A percentile compares a stretch with the other conserved stretches of the same genome.
These are phyloP conservation scores for Poeciliopsis paucimaculata DNA, from an alignment of 2,797 vertebrate genomes.

Conservation along the genomic window DNA sequence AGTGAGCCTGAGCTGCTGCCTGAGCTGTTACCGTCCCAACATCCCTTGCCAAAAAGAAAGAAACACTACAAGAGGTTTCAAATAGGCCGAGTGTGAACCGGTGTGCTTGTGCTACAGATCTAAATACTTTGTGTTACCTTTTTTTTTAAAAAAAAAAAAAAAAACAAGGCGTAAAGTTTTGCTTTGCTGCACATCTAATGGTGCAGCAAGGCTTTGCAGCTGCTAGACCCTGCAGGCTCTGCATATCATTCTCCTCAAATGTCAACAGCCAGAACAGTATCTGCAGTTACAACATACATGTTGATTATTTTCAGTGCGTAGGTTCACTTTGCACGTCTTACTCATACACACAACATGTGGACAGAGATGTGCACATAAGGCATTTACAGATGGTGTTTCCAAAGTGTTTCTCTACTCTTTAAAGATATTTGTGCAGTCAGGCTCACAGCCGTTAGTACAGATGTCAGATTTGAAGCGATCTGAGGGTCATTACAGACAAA, in stretches of 20 bases:
- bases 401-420: no score
- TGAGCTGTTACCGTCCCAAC: constrained; percentile 34
- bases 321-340: constrained; percentile 1
- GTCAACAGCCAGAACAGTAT: constrained; percentile 11
- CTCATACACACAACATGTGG: constrained; percentile 4
- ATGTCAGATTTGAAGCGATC: background rate
- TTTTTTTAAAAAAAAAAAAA: constrained; percentile 6
- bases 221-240: background rate
- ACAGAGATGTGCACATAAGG: background rate
- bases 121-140: background rate
- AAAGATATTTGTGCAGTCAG: background rate
- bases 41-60: constrained; percentile 46
- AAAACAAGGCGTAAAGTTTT: constrained; percentile 3
- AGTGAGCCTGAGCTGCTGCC: constrained; percentile 41
- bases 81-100: constrained; percentile 7
- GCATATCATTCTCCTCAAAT: background rate
- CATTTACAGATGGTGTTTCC: background rate
- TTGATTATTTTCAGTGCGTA: background rate
- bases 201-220: background rate
- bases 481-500: constrained; percentile 4
- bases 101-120: constrained; percentile 10
- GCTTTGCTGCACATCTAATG: background rate
- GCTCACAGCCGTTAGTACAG: constrained; percentile 21
- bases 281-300: constrained; percentile 17
- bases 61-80: constrained; percentile 37